Conservation (phyloP, 2,797 vertebrate species). For the Pteronotus mesoamericanus region DNA sequence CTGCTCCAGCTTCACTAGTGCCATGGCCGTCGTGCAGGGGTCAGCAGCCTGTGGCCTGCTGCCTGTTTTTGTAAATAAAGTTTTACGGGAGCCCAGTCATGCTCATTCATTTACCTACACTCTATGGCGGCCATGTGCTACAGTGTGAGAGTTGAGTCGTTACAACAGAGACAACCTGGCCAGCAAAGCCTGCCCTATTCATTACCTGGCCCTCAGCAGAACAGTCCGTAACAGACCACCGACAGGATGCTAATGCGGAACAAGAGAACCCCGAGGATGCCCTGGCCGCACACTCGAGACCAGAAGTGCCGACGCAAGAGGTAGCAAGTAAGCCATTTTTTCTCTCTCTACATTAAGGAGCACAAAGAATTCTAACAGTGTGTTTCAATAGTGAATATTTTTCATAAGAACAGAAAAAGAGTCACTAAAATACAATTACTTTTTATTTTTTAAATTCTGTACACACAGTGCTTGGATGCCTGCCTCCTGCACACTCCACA, state of each 20-base stretch:
- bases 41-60: not conserved
- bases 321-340: not conserved
- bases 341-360: not conserved
- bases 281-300: not conserved
- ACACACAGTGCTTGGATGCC: not conserved
- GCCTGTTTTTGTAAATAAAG: not conserved
- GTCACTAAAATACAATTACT: not conserved
- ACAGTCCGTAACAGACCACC: not conserved
- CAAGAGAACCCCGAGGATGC: not conserved
- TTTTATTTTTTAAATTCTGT: not conserved
- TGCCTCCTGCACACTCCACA: not conserved
- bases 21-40: not conserved
- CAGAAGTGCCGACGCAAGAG: not conserved
- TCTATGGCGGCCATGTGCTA: not conserved
- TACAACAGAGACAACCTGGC: not conserved
- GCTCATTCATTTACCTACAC: not conserved
- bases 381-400: not conserved
- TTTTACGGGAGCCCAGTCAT: not conserved
- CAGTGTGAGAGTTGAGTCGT: not conserved
- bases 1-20: not conserved
- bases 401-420: not conserved
- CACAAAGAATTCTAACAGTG: not conserved
- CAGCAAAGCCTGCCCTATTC: not conserved
- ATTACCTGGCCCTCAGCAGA: not conserved
- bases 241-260: not conserved